Base-by-base conservation (phyloP, 2,888 invertebrate species). In the Nomada fabriciana region DNA sequence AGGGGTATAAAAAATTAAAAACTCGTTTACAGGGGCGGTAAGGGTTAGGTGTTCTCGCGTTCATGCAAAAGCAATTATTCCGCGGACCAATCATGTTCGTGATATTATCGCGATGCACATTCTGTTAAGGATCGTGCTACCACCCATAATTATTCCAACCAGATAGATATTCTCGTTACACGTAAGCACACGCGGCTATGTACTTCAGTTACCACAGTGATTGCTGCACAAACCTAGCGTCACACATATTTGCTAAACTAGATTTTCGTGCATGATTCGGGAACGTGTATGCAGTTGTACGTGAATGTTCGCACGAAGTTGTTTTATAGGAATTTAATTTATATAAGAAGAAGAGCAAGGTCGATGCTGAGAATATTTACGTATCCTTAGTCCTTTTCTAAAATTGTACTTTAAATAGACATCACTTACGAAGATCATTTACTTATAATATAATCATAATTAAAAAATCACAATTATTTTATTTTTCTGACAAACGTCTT, bases 1-100 rank as follows among this genome's bases (percentile, higher is more conserved):
- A 94, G 93, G 90, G 93, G 93, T 94, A 92, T 91, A 90, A 89
- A 91, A 92, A 91, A 92, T 93, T 93, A 93, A 91, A 91, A 91
- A 92, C 84, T 89, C 88, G 80, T 84, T 83, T 83, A 88, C 71
- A 81, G 63, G 69, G 83, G 36, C 36, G 83, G 68, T 76, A 73
- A 59, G 70, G 74, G 76, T 81, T 71, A 82, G 76, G 87, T 85
- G 82, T 57, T 83, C 75, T 79, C 88, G 84, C 84, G 80, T 57
- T 53, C 88, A 89, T 88, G 88, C 88, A 89, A 77, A 88, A 88
- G 88, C 89, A 80, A 74, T 81, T 88, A 85, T 84, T 61, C 42
- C 78, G 72, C 63, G 76, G 68, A 36, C 78, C 72, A 76, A 82
- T 80, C 69, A 72, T 85, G 80, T 70, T 70, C 70, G 73, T 80